Conservation (phyloP, 2,888 invertebrate species). For the Rhaphigaster nebulosa region DNA sequence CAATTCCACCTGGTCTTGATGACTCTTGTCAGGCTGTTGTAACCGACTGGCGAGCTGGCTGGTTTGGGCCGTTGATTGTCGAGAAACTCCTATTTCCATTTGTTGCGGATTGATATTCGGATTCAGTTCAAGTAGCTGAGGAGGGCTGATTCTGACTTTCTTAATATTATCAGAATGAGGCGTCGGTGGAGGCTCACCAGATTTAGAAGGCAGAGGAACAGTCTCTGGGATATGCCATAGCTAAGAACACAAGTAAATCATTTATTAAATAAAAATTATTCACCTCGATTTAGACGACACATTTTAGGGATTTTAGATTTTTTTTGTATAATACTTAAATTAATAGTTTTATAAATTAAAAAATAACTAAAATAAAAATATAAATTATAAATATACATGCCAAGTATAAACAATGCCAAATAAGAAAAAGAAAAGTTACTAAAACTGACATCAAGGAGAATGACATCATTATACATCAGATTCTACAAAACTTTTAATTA, state of each 20-base stretch:
- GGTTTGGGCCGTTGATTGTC: neutral
- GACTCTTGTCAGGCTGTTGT: conserved; percentile 1
- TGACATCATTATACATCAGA: neutral
- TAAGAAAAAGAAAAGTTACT: neutral
- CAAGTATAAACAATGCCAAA: neutral
- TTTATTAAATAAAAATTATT: conserved; percentile 11
- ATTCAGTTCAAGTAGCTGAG: neutral
- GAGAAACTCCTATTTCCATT: neutral
- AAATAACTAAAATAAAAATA: neutral
- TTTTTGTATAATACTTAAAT: neutral
- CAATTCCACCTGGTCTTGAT: neutral
- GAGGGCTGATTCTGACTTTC: conserved; percentile 52
- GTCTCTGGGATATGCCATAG: conserved; percentile 68
- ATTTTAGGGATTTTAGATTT: neutral
- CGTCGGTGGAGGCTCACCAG: conserved; percentile 50
- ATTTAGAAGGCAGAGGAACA: conserved; percentile 61
- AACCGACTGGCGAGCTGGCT: neutral
- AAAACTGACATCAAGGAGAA: neutral
- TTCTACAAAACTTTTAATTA: neutral
- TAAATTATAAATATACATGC: neutral
- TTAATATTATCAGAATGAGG: conserved; percentile 48
- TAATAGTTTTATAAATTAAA: no score
- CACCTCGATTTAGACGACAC: neutral
- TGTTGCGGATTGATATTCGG: neutral
- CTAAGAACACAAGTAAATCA: conserved; percentile 9